Conservation (phyloP, 2,113 vertebrate species). For the Pseudorasbora parva region DNA sequence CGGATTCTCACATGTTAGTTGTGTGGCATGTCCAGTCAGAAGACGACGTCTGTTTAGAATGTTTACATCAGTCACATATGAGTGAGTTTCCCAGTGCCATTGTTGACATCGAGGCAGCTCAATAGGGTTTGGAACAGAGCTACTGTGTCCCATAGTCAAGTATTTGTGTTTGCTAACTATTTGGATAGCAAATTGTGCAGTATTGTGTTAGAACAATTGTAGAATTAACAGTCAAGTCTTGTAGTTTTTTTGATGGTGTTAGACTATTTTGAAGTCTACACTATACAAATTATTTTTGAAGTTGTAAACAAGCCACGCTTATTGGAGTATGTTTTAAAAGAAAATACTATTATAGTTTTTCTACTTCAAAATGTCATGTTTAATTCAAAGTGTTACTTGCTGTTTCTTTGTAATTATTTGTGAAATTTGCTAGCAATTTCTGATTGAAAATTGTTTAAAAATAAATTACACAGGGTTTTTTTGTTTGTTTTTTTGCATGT, state of each 20-base stretch:
- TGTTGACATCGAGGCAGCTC: neutral
- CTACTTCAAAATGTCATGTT: too few species aligned
- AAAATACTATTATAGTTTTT: too few species aligned
- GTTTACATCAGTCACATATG: neutral
- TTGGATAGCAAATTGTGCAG: neutral
- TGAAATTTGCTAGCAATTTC: too few species aligned
- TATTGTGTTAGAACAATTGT: neutral
- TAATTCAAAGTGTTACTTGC: too few species aligned
- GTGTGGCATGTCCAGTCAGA: neutral
- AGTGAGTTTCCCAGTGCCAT: neutral
- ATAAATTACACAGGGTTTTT: too few species aligned
- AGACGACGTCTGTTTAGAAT: neutral
- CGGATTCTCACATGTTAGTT: neutral
- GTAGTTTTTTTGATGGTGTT: neutral
- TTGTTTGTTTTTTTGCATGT: neutral
- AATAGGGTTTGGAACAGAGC: neutral
- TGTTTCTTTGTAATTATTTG: too few species aligned
- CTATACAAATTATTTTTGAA: too few species aligned
- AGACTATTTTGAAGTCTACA: neutral
- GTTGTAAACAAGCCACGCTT: too few species aligned
- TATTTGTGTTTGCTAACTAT: conserved; percentile 9
- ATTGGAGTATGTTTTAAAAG: too few species aligned
- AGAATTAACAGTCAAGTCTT: conserved; percentile 1
- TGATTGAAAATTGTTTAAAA: too few species aligned
- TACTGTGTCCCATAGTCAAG: neutral